phyloP scores from a whole-genome alignment of 2,113 vertebrate species.

The Poeciliopsis occidentalis region DNA sequence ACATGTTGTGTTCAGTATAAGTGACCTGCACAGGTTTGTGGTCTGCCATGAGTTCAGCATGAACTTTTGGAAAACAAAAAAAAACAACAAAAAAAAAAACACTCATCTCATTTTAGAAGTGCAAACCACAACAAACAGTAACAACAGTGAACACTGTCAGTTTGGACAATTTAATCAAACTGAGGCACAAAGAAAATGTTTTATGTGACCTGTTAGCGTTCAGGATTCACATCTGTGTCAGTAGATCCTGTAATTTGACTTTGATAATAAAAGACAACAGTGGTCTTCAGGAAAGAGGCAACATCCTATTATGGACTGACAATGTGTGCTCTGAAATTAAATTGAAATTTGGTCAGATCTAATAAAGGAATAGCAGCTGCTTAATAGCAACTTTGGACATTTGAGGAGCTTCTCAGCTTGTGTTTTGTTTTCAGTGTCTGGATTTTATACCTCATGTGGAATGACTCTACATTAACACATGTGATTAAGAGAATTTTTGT shows the following conservation, averaged over 20 bases:
- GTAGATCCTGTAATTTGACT: not conserved
- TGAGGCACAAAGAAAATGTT: not conserved
- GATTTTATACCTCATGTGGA: not conserved
- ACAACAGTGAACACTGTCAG: not conserved
- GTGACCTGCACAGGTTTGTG: not conserved
- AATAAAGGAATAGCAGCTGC: not conserved
- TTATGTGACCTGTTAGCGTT: not conserved
- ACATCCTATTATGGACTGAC: not conserved
- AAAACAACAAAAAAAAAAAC: no score
- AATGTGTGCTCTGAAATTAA: not conserved
- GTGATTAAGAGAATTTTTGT: not conserved
- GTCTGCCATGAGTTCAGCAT: not conserved
- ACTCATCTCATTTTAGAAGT: not conserved
- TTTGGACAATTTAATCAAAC: not conserved
- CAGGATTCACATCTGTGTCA: not conserved
- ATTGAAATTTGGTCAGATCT: not conserved
- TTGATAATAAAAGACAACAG: no score
- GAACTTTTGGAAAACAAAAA: not conserved
- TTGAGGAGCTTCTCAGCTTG: not conserved
- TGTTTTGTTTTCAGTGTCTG: not conserved
- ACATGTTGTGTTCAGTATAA: not conserved
- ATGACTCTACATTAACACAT: no score
- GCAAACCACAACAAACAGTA: not conserved
- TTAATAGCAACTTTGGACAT: not conserved
- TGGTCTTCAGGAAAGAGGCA: not conserved